Evolutionary conservation across 2,797 vertebrate species (phyloP).

Genomic region (Macropus fuliginosus): DNA sequence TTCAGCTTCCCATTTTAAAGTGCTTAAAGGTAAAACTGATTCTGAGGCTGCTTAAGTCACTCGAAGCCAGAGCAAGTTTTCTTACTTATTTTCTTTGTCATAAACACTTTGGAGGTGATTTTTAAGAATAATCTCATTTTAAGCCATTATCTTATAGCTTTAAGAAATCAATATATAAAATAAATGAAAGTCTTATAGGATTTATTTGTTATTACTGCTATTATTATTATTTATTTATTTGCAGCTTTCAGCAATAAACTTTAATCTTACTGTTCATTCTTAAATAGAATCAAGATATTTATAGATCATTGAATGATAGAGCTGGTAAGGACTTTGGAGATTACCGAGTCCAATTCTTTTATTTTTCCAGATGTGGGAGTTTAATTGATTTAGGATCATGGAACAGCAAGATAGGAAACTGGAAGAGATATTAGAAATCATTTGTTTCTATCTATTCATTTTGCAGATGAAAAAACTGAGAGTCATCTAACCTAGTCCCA

Average conservation of each 20-base stretch:
- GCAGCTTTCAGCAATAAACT: not conserved
- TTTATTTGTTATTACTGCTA: not conserved
- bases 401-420: not conserved
- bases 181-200: not conserved
- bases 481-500: not conserved
- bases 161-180: conserved; percentile 5
- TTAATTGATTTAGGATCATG: not conserved
- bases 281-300: not conserved
- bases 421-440: not conserved
- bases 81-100: not conserved
- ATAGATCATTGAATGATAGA: not conserved
- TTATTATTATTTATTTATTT: not conserved
- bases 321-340: not conserved
- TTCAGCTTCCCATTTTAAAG: not conserved
- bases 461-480: not conserved
- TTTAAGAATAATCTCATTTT: conserved; percentile 36
- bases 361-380: not conserved
- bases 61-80: conserved; percentile 13
- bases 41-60: not conserved
- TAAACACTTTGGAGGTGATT: not conserved
- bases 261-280: not conserved
- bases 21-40: conserved; percentile 4
- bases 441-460: not conserved
- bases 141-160: not conserved
- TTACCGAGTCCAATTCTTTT: not conserved